These are phyloP conservation scores for Tortrix viridana DNA, from an alignment of 2,888 invertebrate species.

Conservation along the genomic window DNA sequence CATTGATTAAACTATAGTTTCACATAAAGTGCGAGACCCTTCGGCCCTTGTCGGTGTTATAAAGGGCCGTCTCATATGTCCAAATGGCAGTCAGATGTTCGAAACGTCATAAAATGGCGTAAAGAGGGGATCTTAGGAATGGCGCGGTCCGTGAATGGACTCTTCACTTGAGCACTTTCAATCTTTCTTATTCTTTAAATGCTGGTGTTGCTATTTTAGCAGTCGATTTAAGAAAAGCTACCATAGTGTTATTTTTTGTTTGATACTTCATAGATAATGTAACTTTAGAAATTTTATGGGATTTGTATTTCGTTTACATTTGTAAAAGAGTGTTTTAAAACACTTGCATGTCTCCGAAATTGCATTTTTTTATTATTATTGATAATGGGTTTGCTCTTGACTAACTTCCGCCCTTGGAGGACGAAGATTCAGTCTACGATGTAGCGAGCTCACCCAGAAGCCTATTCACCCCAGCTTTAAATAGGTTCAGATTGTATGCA, in stretches of 20 bases:
- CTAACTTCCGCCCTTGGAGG: too few relatives aligned
- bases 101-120: constrained; percentile 20
- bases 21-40: constrained; percentile 24
- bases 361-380: too few relatives aligned
- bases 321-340: too few relatives aligned
- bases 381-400: too few relatives aligned
- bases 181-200: constrained; percentile 30
- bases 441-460: too few relatives aligned
- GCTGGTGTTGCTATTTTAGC: constrained; percentile 28
- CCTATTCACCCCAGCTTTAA: too few relatives aligned
- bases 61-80: constrained; percentile 32
- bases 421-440: too few relatives aligned
- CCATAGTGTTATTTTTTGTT: neutral
- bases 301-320: too few relatives aligned
- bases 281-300: too few relatives aligned
- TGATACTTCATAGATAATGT: too few relatives aligned
- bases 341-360: too few relatives aligned
- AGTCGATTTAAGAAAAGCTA: constrained; percentile 2
- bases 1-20: constrained; percentile 16
- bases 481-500: too few relatives aligned
- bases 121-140: constrained; percentile 5
- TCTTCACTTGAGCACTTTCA: constrained; percentile 28
- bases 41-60: constrained; percentile 17
- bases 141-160: constrained; percentile 28
- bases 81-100: constrained; percentile 29